Base-by-base conservation (phyloP, 2,113 vertebrate genomes). In the Labrus mixtus region DNA sequence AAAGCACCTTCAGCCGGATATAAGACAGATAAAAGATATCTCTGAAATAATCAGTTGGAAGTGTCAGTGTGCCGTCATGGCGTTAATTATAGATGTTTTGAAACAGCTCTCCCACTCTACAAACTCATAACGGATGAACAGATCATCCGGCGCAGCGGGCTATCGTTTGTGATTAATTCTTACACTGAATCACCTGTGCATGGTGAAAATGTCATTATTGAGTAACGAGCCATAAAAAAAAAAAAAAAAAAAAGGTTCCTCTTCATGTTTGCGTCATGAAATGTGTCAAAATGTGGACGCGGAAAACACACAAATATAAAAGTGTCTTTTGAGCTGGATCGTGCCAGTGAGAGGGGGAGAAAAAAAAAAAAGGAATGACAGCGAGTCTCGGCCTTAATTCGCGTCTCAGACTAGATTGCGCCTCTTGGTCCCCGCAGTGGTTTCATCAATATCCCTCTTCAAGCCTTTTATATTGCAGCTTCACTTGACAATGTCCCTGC, bases 371-470 rank as follows among this genome's bases (percentile, higher is more conserved):
- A 50, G 33, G 33, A 55, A 59, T 43, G 15, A 3, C 57, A 57
- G 20, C 25, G 41, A n/a, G 73, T 39, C 58, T 63, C 3, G 1
- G 54, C 46, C 41, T 72, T 17, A 74, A 76, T 70, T 74, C 60
- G 41, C 33, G 8, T 70, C 70, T 41, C 23, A 53, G 36, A 53
- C 46, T 23, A 37, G 58, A 66, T 61, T 59, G 54, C 64, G 58
- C 61, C 78, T 59, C 62, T 50, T 20, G 74, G 66, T 80, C 67
- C 53, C 69, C 4, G 0, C 50, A 46, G 51, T 16, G 61, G 62
- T 69, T 17, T 82, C 73, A 84, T 86, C 79, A 88, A 71, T 83
- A 86, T 66, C 54, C 41, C 68, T 65, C 71, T 61, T 63, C 51
- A 2, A 65, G 67, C 46, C 72, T 81, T 86, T 87, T 81, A 73